A percentile compares a stretch with the other conserved stretches of the same genome.
These are phyloP conservation scores for Erethizon dorsatum DNA, from an alignment of 2,797 vertebrate species.

Conservation along the genomic window DNA sequence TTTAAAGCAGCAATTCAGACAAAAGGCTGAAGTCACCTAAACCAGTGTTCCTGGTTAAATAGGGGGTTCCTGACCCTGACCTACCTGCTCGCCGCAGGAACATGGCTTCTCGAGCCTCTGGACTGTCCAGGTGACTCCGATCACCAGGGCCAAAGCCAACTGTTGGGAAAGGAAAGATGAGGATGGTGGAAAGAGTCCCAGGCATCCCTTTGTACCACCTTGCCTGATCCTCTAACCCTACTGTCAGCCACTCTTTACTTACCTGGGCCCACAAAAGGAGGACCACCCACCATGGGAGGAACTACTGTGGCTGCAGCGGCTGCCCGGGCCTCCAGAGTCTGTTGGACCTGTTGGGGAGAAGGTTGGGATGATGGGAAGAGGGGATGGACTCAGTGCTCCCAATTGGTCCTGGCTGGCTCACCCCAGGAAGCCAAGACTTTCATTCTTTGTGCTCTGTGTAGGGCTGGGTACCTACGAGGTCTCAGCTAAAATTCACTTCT, in stretches of 20 bases:
- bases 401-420: background rate
- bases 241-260: conserved; percentile 43
- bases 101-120: conserved; percentile 85
- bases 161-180: conserved; percentile 61
- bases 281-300: conserved; percentile 90
- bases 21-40: background rate
- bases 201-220: background rate
- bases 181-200: background rate
- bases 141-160: conserved; percentile 85
- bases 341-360: conserved; percentile 92
- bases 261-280: conserved; percentile 93
- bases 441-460: background rate
- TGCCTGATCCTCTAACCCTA: background rate
- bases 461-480: background rate
- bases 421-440: background rate
- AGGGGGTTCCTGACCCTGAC: background rate
- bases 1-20: background rate
- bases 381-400: background rate
- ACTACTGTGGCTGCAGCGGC: conserved; percentile 92
- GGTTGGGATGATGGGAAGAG: background rate
- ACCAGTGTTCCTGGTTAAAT: background rate
- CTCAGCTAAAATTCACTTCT: conserved; percentile 37
- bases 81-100: conserved; percentile 84
- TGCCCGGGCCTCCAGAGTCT: conserved; percentile 95
- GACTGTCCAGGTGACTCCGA: conserved; percentile 86